These are phyloP conservation scores for Lanius collurio DNA, from an alignment of 2,113 vertebrate genomes.

Conservation along the genomic window DNA sequence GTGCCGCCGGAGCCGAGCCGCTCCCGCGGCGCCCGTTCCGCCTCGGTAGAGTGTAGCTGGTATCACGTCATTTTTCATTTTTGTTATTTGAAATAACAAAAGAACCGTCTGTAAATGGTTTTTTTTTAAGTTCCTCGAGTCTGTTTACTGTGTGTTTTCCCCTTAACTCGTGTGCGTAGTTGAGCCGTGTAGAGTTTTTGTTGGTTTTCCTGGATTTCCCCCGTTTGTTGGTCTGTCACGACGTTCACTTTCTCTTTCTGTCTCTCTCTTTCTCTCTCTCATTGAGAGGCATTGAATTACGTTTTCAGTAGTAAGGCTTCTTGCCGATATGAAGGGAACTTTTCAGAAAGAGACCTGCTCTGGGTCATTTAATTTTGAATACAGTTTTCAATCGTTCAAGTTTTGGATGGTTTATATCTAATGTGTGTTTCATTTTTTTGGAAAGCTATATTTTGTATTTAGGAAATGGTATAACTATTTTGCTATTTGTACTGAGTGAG, in stretches of 20 bases:
- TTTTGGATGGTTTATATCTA: slow-evolving; percentile 89
- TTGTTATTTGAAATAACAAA: slow-evolving; percentile 64
- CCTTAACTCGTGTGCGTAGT: slow-evolving; percentile 35
- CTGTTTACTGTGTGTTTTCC: slow-evolving; percentile 39
- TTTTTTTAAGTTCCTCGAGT: slow-evolving; percentile 44
- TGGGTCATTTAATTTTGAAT: slow-evolving; percentile 83
- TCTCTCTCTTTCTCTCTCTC: slow-evolving; percentile 73
- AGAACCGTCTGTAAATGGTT: slow-evolving; percentile 61
- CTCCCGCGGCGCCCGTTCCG: background rate
- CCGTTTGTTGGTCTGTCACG: slow-evolving; percentile 36
- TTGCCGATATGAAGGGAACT: slow-evolving; percentile 86
- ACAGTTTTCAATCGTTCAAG: slow-evolving; percentile 85
- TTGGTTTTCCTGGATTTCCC: slow-evolving; percentile 60
- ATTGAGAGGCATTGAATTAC: slow-evolving; percentile 78
- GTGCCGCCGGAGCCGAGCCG: background rate
- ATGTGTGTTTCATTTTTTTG: slow-evolving; percentile 87
- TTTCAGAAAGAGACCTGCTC: slow-evolving; percentile 84
- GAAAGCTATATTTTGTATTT: slow-evolving; percentile 89
- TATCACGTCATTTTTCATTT: slow-evolving; percentile 40
- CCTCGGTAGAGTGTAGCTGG: slow-evolving; percentile 29
- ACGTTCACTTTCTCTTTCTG: slow-evolving; percentile 47
- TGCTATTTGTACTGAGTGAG: slow-evolving; percentile 87
- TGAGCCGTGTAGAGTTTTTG: slow-evolving; percentile 62
- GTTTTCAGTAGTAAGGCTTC: slow-evolving; percentile 86
- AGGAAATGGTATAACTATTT: slow-evolving; percentile 84